Conservation (phyloP, 2,888 invertebrate species). For the Dicyrtomina minuta region DNA sequence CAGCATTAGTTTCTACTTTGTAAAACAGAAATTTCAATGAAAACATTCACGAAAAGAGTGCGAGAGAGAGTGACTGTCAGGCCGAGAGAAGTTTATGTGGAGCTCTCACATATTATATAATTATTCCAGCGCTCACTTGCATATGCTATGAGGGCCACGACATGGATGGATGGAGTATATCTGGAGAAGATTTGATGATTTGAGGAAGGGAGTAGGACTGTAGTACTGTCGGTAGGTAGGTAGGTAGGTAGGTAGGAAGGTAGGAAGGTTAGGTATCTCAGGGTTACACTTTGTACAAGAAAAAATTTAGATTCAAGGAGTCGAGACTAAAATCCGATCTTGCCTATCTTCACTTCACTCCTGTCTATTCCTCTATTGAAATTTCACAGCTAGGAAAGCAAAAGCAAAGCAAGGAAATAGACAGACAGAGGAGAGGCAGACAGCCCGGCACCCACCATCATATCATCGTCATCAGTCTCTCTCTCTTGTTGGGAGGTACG, state of each 20-base stretch:
- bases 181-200: no score
- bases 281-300: no score
- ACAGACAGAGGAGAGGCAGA: slow-evolving; percentile 9
- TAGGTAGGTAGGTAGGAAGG: no score
- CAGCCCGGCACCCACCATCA: slow-evolving; percentile 1
- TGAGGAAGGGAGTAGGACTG: no score
- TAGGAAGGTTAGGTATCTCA: no score
- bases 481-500: no score
- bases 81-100: background rate
- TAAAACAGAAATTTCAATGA: slow-evolving; percentile 18
- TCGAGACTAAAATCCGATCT: slow-evolving; percentile 12
- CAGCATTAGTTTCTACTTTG: background rate
- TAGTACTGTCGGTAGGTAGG: no score
- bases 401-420: background rate
- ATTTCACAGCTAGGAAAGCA: slow-evolving; percentile 8
- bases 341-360: slow-evolving; percentile 12
- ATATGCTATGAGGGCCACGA: no score
- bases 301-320: no score
- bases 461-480: background rate
- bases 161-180: no score
- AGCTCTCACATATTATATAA: no score
- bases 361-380: slow-evolving; percentile 10
- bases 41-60: background rate
- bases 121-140: no score
- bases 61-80: background rate